Conservation (phyloP, 2,113 vertebrate species). For the Serilophus lunatus region DNA sequence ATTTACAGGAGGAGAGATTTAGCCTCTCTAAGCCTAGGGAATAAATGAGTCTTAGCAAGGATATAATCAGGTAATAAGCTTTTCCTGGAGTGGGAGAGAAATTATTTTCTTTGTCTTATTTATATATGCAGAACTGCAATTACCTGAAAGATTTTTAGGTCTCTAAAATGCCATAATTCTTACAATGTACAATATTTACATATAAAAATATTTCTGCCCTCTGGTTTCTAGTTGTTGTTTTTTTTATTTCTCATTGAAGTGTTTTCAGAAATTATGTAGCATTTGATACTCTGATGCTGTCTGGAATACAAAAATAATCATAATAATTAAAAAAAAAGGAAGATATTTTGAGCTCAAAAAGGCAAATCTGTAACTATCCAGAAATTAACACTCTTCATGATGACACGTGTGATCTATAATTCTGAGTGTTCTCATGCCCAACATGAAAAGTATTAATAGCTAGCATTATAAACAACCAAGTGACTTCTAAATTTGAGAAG, state of each 20-base stretch:
- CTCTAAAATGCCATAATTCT: background rate
- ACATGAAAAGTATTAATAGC: background rate
- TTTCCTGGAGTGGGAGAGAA: background rate
- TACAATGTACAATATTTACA: background rate
- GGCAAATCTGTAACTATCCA: background rate
- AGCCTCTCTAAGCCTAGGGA: background rate
- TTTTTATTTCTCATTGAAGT: background rate
- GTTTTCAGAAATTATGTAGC: background rate
- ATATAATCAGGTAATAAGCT: background rate
- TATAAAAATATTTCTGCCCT: background rate
- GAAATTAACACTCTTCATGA: background rate
- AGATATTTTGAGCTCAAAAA: background rate
- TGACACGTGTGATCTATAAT: background rate
- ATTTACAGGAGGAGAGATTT: background rate
- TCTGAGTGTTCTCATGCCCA: background rate
- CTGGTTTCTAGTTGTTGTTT: background rate
- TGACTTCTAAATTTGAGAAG: background rate
- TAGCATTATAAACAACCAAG: background rate
- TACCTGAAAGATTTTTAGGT: background rate
- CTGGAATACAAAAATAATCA: background rate
- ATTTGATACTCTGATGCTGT: background rate
- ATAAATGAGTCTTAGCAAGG: background rate
- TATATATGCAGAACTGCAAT: background rate
- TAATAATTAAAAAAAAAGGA: background rate
- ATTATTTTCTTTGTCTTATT: background rate